Evolutionary conservation across 2,888 invertebrate genomes (phyloP), one percentile per base, ranked within the genome.

Genomic region (Balanococcus diminutus): DNA sequence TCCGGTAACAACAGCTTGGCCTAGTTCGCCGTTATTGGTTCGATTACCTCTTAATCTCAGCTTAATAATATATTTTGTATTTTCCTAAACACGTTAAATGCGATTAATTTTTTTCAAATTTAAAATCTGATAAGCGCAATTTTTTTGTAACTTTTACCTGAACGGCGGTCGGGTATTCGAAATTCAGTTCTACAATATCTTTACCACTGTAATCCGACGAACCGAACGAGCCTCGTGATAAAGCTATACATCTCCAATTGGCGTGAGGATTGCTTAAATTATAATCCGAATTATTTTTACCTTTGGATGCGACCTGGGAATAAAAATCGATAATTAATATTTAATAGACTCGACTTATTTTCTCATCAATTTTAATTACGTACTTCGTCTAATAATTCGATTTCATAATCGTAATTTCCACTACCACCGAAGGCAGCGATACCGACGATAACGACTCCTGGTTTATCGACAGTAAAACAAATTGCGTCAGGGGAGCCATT

Each of bases 401-500:
- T 90, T 89, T 97, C 96, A 90, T 97, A 98, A 89, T 96, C 96
- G 89, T 96, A 97, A 88, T 93, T 94, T 0, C 96, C 96, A 2
- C 94, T 93, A 0, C 98, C 98, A 0, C 96, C 96, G 90, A 96
- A 99, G 39, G 98, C 94, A 88, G 95, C 95, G 3, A 95, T 95
- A 0, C 98, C 99, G 36, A 95, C 95, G 61, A 99, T 92, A 31
- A 95, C 94, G 81, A 98, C 94, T 1, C 98, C 98, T 0, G 95
- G 92, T 25, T 95, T 92, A 91, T 99, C 98, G 11, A 98, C 98
- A 46, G 95, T 94, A 89, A 98, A 97, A 89, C 96, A 96, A 88
- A 99, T 95, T 0, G 98, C 98, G 91, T 99, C 99, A 0, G 98
- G 97, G 11, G 97, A 97, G 39, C 98, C 98, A 90, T 97, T 97